Base-by-base conservation (phyloP, 2,888 invertebrate genomes). In the Lordiphosa fenestrarum region DNA sequence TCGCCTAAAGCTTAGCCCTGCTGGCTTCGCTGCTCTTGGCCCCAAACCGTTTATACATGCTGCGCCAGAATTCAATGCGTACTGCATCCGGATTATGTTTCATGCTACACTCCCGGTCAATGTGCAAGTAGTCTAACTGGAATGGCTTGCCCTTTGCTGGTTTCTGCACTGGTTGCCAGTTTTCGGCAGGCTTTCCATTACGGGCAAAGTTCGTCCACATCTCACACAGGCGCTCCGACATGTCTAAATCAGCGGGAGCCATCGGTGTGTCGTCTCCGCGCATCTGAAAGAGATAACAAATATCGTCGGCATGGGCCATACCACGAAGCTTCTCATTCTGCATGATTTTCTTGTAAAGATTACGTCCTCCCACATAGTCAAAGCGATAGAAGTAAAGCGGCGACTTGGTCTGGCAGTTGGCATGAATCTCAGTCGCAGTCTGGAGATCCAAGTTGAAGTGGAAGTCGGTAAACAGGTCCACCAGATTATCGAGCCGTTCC, bases 181-280 rank as follows among this genome's bases (percentile, higher is more conserved):
- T 54, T 0, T 88, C 88, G 10, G 88, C 87, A 0, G 90, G 90
- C 50, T 89, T 86, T 90, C 91, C 91, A 72, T 86, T 87, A 77
- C 91, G 91, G 0, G 93, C 93, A 84, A 94, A 94, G 73, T 93
- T 92, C 0, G 92, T 91, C 93, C 93, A 93, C 87, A 93, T 87
- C 15, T 89, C 84, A n/a, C 91, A 89, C 75, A 93, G 87, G 23
- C 89, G 88, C 21, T 90, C 86, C 4, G 90, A 87, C 6, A 92
- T 88, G 19, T 66, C 59, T 36, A 67, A 70, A 59, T 88, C 83
- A 0, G 74, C 60, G 5, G 78, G 53, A 0, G 71, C 53, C 0
- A 83, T 58, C 1, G 71, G 35, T 0, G 44, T 3, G 0, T 71
- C 54, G 21, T 85, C 76, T 10, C 58, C 66, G 0, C 60, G 57